Base-by-base conservation (phyloP, 2,888 invertebrate genomes). In the Brachyptera putata region DNA sequence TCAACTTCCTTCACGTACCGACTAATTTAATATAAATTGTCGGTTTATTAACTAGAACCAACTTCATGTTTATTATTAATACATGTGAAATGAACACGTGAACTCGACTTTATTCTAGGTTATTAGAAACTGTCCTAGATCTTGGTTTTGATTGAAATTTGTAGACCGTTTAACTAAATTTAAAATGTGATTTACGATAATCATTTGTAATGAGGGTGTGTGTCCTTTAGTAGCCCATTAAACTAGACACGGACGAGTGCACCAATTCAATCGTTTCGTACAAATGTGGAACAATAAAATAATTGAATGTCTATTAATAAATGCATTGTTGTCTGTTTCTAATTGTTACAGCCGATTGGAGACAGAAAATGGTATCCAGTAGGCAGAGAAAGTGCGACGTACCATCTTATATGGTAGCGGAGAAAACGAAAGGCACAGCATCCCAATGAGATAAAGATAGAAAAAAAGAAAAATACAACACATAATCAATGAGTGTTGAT, bases 71-170 rank as follows among this genome's bases (percentile, higher is more conserved):
- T n/a, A n/a, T n/a, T n/a, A n/a, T n/a, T n/a, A n/a, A n/a, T n/a
- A n/a, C n/a, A n/a, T n/a, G n/a, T n/a, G n/a, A n/a, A n/a, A n/a
- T n/a, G n/a, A n/a, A n/a, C n/a, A n/a, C n/a, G n/a, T n/a, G n/a
- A n/a, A n/a, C n/a, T n/a, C n/a, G n/a, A n/a, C n/a, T n/a, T 36
- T 34, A 34, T 53, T 53, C 53, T 53, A 53, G 53, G 53, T 53
- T 53, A 53, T 13, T 18, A 16, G 34, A 36, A 14, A 34, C 18
- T 18, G 53, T n/a, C 37, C 53, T 53, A 53, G 36, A 53, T 53
- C 13, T 53, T 34, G 24, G 53, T 34, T n/a, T 2, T 16, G 3
- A 36, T 36, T 37, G 34, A 11, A 16, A 18, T 34, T 34, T 53
- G 16, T 53, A 53, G 53, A 53, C 53, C 53, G 53, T 53, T 53